These are phyloP conservation scores for Gobiocypris rarus DNA, from an alignment of 2,113 vertebrate species.

Conservation along the genomic window DNA sequence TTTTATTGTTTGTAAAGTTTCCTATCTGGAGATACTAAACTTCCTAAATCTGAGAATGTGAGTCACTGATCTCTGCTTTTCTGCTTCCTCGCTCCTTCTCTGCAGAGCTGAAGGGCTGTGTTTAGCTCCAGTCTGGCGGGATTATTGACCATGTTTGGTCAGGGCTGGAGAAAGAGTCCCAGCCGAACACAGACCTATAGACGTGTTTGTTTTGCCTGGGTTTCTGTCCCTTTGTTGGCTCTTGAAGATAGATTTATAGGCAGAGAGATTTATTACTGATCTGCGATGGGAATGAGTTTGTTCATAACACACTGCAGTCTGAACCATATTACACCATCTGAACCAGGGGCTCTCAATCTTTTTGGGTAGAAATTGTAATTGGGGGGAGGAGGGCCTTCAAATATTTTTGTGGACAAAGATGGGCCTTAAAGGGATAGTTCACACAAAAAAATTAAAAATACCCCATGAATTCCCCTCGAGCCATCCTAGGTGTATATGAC, in stretches of 20 bases:
- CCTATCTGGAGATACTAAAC: neutral
- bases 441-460: too few relatives aligned
- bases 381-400: too few relatives aligned
- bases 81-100: conserved; percentile 46
- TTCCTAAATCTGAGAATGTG: conserved; percentile 3
- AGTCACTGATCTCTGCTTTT: neutral
- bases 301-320: neutral
- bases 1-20: neutral
- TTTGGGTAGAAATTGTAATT: too few relatives aligned
- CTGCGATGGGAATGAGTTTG: neutral
- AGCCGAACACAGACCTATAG: conserved; percentile 40
- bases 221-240: conserved; percentile 25
- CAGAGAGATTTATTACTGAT: neutral
- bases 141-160: conserved; percentile 80
- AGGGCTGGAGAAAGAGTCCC: conserved; percentile 56
- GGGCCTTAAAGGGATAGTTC: too few relatives aligned
- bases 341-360: neutral
- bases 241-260: neutral
- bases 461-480: too few relatives aligned
- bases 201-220: conserved; percentile 51
- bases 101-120: conserved; percentile 58
- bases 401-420: too few relatives aligned
- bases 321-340: neutral
- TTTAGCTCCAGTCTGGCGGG: conserved; percentile 74
- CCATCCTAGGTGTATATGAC: too few relatives aligned